Base-by-base conservation (phyloP, 2,888 invertebrate species). In the Chironomus tentans region DNA sequence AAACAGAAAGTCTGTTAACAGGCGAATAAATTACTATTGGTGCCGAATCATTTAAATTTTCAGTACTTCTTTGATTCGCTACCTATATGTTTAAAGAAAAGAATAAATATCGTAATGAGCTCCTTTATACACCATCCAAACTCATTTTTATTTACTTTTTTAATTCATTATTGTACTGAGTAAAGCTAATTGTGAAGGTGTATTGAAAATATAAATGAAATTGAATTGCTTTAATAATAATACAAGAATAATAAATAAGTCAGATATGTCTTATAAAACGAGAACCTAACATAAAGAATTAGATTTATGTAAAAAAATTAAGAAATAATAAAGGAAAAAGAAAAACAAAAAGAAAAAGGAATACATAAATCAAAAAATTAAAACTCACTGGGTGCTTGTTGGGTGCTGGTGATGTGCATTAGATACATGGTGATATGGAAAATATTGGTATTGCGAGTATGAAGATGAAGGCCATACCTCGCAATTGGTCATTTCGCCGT, bases 361-460 rank as follows among this genome's bases (percentile, higher is more conserved):
- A 28, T 28, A 38, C 38, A 38, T 38, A 38, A 77, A 78, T 72
- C 76, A 68, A 77, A 77, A 77, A 76, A 76, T 56, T 82, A 82
- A 81, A 85, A 86, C 86, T 87, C 87, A 86, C 87, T 87, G 86
- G 85, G 87, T 85, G 82, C 81, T 83, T 81, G 81, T 83, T 82
- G 82, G 83, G 82, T 82, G 82, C 76, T 79, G 79, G 79, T 80
- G 80, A 77, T 79, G 80, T 78, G 78, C 78, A 77, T 78, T 79
- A 80, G 81, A 84, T 83, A 84, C 85, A 82, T 87, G 88, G 86
- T 88, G 87, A 85, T 88, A 87, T 82, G 87, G 86, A 86, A 88
- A 88, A 86, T 88, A 88, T 86, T 88, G 88, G 84, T 88, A 88
- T 85, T 87, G 86, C 83, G 87, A 86, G 84, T 87, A 84, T 78